Conservation (phyloP, 2,797 vertebrate genomes). For the Amazona finschi region DNA sequence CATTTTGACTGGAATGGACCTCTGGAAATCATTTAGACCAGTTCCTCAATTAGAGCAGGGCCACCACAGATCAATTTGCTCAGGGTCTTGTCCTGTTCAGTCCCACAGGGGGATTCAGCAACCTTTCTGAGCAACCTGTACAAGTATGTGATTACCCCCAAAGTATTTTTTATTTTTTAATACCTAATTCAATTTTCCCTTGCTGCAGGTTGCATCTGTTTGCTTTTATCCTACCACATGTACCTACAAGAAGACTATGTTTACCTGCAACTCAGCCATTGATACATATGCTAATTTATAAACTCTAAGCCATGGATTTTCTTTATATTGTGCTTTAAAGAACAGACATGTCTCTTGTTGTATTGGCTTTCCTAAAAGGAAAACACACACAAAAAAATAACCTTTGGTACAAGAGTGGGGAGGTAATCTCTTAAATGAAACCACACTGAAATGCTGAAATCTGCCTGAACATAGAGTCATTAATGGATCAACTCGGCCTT, state of each 20-base stretch:
- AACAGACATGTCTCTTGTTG: background rate
- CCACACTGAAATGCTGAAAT: background rate
- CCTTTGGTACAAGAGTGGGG: background rate
- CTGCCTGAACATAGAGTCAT: background rate
- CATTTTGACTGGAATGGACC: background rate
- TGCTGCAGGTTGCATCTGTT: background rate
- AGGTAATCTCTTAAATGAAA: background rate
- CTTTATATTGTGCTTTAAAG: background rate
- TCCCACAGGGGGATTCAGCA: background rate
- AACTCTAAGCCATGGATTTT: background rate
- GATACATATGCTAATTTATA: background rate
- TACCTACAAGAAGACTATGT: background rate
- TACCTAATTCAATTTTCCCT: background rate
- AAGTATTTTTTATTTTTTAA: background rate
- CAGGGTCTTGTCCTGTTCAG: background rate
- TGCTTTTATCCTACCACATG: background rate
- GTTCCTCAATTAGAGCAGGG: background rate
- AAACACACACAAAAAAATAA: background rate
- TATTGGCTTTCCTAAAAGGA: background rate
- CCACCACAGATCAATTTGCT: background rate
- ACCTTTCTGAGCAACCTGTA: background rate
- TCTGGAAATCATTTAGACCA: background rate
- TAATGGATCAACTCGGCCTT: background rate
- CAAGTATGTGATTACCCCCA: background rate
- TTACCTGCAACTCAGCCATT: background rate